A percentile compares a stretch with the other conserved stretches of the same genome.
phyloP scores from a whole-genome alignment of 2,113 vertebrate species.

The Muntiacus reevesi region DNA sequence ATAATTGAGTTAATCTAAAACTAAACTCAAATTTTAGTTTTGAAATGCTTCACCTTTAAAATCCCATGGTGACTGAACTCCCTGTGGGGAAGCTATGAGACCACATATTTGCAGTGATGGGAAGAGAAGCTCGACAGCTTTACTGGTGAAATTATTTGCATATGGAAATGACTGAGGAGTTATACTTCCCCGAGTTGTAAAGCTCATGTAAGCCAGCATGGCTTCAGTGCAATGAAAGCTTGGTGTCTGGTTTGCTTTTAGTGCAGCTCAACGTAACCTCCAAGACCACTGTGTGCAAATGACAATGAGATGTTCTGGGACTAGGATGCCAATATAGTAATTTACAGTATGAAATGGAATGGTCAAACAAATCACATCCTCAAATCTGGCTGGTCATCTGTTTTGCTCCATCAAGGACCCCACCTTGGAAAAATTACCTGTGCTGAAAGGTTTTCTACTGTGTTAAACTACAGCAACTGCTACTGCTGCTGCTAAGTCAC shows the following conservation, averaged over 20 bases:
- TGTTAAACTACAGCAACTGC: neutral
- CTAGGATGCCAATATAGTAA: neutral
- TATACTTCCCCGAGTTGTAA: conserved; percentile 2
- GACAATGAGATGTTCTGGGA: neutral
- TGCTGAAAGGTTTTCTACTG: neutral
- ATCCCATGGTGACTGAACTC: conserved; percentile 52
- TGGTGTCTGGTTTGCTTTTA: neutral
- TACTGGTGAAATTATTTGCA: conserved; percentile 69
- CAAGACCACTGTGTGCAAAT: neutral
- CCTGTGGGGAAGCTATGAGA: conserved; percentile 29
- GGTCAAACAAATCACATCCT: neutral
- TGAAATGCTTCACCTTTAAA: conserved; percentile 64
- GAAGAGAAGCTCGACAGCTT: conserved; percentile 28
- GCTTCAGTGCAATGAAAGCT: neutral
- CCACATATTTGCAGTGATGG: conserved; percentile 58
- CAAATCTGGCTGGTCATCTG: neutral
- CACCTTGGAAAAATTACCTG: neutral
- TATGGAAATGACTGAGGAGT: conserved; percentile 27
- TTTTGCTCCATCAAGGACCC: neutral
- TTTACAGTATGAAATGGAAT: neutral
- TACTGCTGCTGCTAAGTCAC: too few relatives aligned
- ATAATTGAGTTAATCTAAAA: conserved; percentile 48
- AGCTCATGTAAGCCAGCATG: neutral
- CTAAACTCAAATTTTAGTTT: conserved; percentile 60
- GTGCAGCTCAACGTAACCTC: neutral